Conservation (phyloP, 2,797 vertebrate species). For the Sebastes vulpes region DNA sequence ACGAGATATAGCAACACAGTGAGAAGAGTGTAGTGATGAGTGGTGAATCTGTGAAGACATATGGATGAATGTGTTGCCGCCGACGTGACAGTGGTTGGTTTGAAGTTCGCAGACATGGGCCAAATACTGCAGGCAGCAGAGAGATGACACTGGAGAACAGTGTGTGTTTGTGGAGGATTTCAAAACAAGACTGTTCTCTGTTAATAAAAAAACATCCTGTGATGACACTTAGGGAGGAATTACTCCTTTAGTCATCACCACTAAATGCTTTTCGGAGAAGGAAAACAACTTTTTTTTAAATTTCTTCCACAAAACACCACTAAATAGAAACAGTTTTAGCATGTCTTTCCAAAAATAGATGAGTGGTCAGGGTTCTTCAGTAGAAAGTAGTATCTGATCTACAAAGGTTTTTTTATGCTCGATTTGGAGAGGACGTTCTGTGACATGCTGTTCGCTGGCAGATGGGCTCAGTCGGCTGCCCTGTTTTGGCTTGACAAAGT, state of each 20-base stretch:
- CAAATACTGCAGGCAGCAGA: slow-evolving; percentile 79
- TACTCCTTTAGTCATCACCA: background rate
- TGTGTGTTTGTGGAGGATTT: background rate
- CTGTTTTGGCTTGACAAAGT: background rate
- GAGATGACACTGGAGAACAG: slow-evolving; percentile 26
- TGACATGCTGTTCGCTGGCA: slow-evolving; percentile 18
- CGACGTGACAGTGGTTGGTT: slow-evolving; percentile 9
- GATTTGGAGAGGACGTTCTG: background rate
- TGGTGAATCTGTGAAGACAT: slow-evolving; percentile 23
- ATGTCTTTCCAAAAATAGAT: background rate
- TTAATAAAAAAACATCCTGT: background rate
- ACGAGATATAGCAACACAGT: background rate
- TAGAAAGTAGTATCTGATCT: too few relatives aligned
- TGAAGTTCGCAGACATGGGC: slow-evolving; percentile 60
- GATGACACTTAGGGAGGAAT: background rate
- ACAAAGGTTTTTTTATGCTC: background rate
- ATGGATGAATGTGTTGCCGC: slow-evolving; percentile 28
- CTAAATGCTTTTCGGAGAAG: background rate
- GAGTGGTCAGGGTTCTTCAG: background rate
- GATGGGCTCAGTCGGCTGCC: slow-evolving; percentile 21
- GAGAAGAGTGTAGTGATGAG: background rate
- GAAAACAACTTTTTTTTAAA: too few relatives aligned
- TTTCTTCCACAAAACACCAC: background rate
- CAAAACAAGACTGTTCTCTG: background rate
- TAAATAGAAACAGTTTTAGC: background rate